Base-by-base conservation (phyloP, 1,140 invertebrate species). In the Lordiphosa collinella region DNA sequence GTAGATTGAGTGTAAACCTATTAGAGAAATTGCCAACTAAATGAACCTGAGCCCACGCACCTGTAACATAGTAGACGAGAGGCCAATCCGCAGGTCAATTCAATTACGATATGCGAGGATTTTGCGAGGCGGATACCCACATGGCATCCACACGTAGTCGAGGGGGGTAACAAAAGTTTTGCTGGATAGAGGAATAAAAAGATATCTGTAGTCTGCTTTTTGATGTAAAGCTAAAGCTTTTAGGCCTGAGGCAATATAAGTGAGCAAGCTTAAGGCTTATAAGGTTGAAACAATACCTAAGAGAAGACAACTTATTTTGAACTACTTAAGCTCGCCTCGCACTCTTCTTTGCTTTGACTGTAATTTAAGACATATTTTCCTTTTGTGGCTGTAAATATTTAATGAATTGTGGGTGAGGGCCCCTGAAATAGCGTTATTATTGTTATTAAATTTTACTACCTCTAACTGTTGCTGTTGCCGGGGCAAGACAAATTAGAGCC, bases 381-480 rank as follows among this genome's bases (percentile, higher is more conserved):
- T 53, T 38, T 59, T 71, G 56, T 62, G 66, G 66, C 66, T 82
- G 71, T 80, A 82, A 80, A 80, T 80, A 82, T 80, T 82, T 82
- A 82, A 78, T 78, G 75, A 56, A 76, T 76, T 22, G 18, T 22
- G 18, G 18, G 18, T 5, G 6, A 22, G 18, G 18, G 4, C 4
- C 34, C 36, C 68, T 58, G 72, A 70, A 63, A 55, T 51, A 68
- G 64, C 70, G 54, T 80, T 80, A 82, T 80, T 80, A 80, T 82
- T 76, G 76, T 82, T 84, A 82, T 82, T 82, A 82, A 82, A 82
- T 84, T 75, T 84, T 82, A 82, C 62, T 76, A 67, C 62, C 76
- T 62, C 56, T 76, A 82, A 82, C 75, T 82, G 75, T 80, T 80
- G 75, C 76, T 69, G 65, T 80, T 80, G 75, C 76, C 65, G 65